Evolutionary conservation across 2,888 invertebrate species (phyloP), one percentile per base, ranked within the genome.

Genomic region (Chymomyza procnemis): DNA sequence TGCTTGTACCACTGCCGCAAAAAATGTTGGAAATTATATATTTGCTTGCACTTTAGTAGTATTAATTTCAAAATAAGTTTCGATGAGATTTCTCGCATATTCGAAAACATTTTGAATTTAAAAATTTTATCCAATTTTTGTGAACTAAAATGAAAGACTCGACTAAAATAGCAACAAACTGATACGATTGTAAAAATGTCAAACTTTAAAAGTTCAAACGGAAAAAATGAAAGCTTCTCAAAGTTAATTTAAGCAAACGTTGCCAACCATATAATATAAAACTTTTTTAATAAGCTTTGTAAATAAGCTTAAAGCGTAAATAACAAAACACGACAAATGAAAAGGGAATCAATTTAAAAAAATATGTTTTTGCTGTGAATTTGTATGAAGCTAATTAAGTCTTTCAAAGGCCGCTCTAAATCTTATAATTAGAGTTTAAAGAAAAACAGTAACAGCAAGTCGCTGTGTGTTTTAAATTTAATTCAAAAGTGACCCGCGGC

Each of bases 251-350:
- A 4, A 2, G 14, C 18, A n/a, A 52, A 6, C 1, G 61, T 66
- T 76, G 74, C 77, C 76, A 76, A 74, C 74, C 22, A 68, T 54
- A n/a, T n/a, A n/a, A n/a, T n/a, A n/a, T n/a, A n/a, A n/a, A n/a
- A n/a, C n/a, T n/a, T n/a, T n/a, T n/a, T n/a, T n/a, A n/a, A n/a
- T n/a, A n/a, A n/a, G n/a, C n/a, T n/a, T 54, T n/a, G 16, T 3
- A 58, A 19, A 52, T 9, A 46, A 69, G 55, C 46, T 54, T 54
- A 22, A 54, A 54, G 54, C 22, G 2, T 14, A 22, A 18, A 6
- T 18, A 54, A 22, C n/a, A n/a, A 21, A 41, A 12, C 34, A 12
- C 12, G 3, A 12, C 9, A 1, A 34, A 12, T 34, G 34, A 8
- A 34, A 3, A 34, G 12, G 34, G 12, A 41, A 1, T 9, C 34